Evolutionary conservation across 2,113 vertebrate genomes (phyloP).

Genomic region (Falcunculus frontatus): DNA sequence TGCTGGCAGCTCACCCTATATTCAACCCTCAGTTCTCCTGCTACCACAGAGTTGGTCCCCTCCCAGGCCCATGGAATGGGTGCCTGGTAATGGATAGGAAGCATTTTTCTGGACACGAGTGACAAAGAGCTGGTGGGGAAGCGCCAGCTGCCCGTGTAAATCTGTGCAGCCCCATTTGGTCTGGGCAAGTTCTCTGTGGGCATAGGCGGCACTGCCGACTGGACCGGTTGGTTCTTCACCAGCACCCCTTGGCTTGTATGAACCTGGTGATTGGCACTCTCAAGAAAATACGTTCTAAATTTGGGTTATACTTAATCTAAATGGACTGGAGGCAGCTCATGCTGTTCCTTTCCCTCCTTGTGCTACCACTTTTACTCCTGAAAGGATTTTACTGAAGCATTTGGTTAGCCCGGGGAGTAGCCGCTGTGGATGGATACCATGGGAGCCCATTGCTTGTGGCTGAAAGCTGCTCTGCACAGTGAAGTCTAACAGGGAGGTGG

Average conservation of each 20-base stretch:
- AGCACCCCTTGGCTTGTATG: background rate
- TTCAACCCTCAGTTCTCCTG: background rate
- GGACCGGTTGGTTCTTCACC: background rate
- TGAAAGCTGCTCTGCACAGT: background rate
- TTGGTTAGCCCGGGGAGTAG: background rate
- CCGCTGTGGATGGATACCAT: background rate
- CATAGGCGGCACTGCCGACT: accelerated
- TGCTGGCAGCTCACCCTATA: background rate
- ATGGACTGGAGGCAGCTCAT: background rate
- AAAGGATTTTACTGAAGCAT: background rate
- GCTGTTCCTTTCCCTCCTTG: background rate
- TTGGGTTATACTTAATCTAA: background rate
- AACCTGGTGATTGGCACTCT: background rate
- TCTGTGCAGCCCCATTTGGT: background rate
- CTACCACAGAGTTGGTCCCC: background rate
- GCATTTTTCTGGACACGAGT: background rate
- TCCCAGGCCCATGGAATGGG: background rate
- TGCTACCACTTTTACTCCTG: background rate
- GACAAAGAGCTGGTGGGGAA: background rate
- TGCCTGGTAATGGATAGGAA: background rate
- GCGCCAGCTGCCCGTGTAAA: accelerated
- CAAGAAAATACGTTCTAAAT: background rate
- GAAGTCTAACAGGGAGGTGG: background rate
- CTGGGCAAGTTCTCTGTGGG: background rate
- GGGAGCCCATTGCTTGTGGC: background rate